phyloP scores from a whole-genome alignment of 2,797 vertebrate genomes.

The Propithecus deckenii region DNA sequence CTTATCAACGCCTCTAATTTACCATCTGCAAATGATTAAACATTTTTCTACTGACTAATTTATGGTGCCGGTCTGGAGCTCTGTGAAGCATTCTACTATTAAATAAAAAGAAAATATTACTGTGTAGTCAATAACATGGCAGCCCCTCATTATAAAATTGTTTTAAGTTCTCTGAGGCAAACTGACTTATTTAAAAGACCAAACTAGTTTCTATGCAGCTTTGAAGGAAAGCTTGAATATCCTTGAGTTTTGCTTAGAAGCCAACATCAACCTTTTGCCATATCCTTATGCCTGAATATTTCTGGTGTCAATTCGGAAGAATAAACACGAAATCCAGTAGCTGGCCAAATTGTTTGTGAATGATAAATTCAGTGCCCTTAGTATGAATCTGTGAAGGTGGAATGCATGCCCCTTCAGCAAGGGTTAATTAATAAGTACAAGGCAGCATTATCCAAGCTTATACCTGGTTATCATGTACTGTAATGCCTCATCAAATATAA shows the following conservation, averaged over 20 bases:
- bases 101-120: background rate
- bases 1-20: constrained; percentile 21
- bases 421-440: constrained; percentile 6
- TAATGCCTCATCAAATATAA: constrained; percentile 11
- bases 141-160: background rate
- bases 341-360: constrained; percentile 24
- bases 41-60: constrained; percentile 15
- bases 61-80: background rate
- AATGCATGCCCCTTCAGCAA: constrained; percentile 8
- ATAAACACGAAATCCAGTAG: background rate
- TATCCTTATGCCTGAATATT: background rate
- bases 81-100: background rate
- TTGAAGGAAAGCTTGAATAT: constrained; percentile 12
- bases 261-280: background rate
- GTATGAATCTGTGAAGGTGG: background rate
- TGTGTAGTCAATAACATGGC: background rate
- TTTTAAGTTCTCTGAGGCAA: background rate
- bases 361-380: background rate
- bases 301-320: background rate
- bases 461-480: background rate
- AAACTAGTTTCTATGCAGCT: background rate
- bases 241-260: background rate
- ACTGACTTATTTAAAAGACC: constrained; percentile 24
- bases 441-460: background rate
- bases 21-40: constrained; percentile 40